Evolutionary conservation across 2,888 invertebrate species (phyloP), one percentile per base, ranked within the genome.

Genomic region (Steinernema scapterisci): DNA sequence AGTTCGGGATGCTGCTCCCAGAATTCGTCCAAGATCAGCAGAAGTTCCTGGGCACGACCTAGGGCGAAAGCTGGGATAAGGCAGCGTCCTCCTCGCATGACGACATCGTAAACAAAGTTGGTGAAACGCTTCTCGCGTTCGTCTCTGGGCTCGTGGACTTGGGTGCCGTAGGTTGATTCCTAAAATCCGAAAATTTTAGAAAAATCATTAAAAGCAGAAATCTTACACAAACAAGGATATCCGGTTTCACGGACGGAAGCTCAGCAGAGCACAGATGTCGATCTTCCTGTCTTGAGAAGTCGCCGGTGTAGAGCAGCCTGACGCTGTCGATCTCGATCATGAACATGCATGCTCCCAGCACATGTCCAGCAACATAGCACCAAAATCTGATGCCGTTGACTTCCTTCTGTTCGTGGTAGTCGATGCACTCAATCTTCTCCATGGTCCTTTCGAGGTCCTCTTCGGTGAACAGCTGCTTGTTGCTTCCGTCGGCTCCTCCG

Each of bases 281-380:
- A 89, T 99, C 99, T 89, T 99, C 99, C 89, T 97, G 95, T 70
- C 99, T 91, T 1, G 97, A 97, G 88, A 99, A 99, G 87, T 99
- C 99, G 0, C 99, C 99, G 0, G 99, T 99, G 77, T 85, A 87
- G 1, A 87, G 77, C 74, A 90, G 88, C 90, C 95, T 95, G 0
- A 97, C 96, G 16, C 97, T 99, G 43, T 97, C 99, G 71, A 99
- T 99, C 91, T 99, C 97, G 76, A 99, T 94, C 96, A 99, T 97
- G 88, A 99, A 99, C 97, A 99, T 99, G 73, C 97, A 97, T 0
- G 99, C 99, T 0, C 99, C 99, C 0, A 99, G 90, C 1, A 99
- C 99, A 89, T 99, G 99, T 0, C 99, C 99, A 0, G 99, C 99
- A 88, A 95, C 95, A 89, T 99, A 99, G 0, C 97, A 96, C 94